Base-by-base conservation (phyloP, 2,888 invertebrate genomes). In the Amiota communis region DNA sequence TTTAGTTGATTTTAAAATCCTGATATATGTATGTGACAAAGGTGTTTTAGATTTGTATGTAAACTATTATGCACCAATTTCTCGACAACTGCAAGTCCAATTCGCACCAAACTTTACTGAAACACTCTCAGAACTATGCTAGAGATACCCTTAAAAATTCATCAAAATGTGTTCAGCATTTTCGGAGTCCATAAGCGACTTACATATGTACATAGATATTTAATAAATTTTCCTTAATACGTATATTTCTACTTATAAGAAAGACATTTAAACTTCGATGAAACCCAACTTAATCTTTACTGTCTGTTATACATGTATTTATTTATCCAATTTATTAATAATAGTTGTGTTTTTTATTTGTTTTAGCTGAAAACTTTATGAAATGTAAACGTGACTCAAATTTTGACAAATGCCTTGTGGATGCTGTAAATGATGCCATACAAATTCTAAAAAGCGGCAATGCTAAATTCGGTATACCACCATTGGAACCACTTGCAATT, bases 401-500 rank as follows among this genome's bases (percentile, higher is more conserved):
- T 76, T 89, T 93, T 51, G 91, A 91, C 81, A 91, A 92, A 64
- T 94, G 94, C 76, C 87, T 94, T 20, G 90, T 90, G 74, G 84
- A 88, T 23, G 92, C 92, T 0, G 92, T 92, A 0, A 91, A 91
- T 6, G 91, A 92, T 63, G 93, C 93, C 0, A 86, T 93, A 0
- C 82, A 90, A 53, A 88, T 91, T 61, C 91, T 94, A 86, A 92
- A 90, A 79, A 87, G 90, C 81, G 94, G 94, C 57, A 91, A 92
- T 64, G 90, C 91, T 9, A 90, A 91, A 6, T 91, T 94, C 36
- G 91, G 91, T 12, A 91, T 94, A 75, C 91, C 92, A 0, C 88
- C 90, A 0, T 83, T 94, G 73, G 94, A 94, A 81, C 94, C 94
- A 0, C 88, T 94, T 8, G 87, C 88, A 20, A 91, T 94, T 56